Percentiles rank a stretch among this genome's conserved stretches.
phyloP scores from a whole-genome alignment of 2,113 vertebrate species.

The Deroptyus accipitrinus region DNA sequence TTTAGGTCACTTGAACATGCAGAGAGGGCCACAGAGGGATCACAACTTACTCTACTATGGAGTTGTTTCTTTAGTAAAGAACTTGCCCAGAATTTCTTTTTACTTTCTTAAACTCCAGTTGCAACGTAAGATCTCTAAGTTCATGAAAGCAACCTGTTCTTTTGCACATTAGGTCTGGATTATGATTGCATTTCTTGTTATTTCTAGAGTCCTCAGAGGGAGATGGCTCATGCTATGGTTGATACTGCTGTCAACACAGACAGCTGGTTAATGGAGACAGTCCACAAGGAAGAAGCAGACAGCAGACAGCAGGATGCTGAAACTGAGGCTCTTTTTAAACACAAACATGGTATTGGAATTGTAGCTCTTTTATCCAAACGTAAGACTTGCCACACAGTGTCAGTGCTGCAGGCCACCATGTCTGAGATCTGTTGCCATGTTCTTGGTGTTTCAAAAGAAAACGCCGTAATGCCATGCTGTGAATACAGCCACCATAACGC shows the following conservation, averaged over 20 bases:
- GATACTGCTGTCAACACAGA: slow-evolving; percentile 37
- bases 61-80: neutral
- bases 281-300: neutral
- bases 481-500: neutral
- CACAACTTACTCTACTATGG: neutral
- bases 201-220: slow-evolving; percentile 3
- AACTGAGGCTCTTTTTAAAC: neutral
- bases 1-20: neutral
- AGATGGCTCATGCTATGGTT: neutral
- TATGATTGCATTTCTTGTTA: neutral
- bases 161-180: neutral
- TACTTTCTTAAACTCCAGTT: neutral
- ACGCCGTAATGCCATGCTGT: neutral
- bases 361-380: neutral
- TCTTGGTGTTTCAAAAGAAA: neutral
- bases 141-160: neutral
- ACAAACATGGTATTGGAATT: neutral
- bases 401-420: neutral
- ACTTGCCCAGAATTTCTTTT: neutral
- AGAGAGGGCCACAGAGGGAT: neutral
- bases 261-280: neutral
- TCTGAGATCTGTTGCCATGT: neutral
- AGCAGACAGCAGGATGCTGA: neutral
- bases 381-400: neutral
- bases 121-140: neutral